Base-by-base conservation (phyloP, 37 sponge, comb jelly and placozoan genomes). In the Eunapius fragilis region DNA sequence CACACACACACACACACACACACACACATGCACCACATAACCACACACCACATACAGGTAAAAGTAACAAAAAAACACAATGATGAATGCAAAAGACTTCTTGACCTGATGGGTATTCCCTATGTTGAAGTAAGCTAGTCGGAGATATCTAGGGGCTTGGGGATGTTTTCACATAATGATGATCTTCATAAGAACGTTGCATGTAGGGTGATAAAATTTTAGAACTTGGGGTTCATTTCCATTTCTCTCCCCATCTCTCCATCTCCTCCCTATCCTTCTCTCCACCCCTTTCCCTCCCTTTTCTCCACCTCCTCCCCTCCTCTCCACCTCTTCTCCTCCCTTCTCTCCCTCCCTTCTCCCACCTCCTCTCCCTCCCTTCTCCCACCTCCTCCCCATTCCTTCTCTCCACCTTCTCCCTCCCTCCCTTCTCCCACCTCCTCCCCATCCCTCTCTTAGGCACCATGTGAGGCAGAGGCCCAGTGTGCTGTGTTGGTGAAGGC, bases 381-480 rank as follows among this genome's bases (percentile, higher is more conserved):
- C n/a, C n/a, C n/a, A n/a, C n/a, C n/a, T n/a, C n/a, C n/a, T n/a
- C n/a, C n/a, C n/a, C n/a, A n/a, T n/a, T 41, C 22, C 19, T 17
- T 13, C 58, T 11, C 14, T 58, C 58, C 58, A 19, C 17, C 58
- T 58, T 41, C 6, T 9, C 3, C 14, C 58, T 58, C 58, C 17
- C 22, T 17, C 17, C 22, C 58, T 19, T 11, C 58, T 2, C 22
- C 7, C 58, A 12, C 22, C 58, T 2, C 22, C 7, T 19, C 22
- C 58, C 17, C 14, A 12, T 17, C 58, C 58, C 58, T 58, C 41
- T 37, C 70, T 50, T 67, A 96, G 93, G 99, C 99, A 17, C 99
- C 99, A 2, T 97, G 97, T 87, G 99, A 99, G 73, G 99, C 99
- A 35, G 99, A 99, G 80, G 97, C 99, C 19, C 99, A 99, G 87